phyloP scores from a whole-genome alignment of 2,888 invertebrate genomes.

The Girardia tigrina region DNA sequence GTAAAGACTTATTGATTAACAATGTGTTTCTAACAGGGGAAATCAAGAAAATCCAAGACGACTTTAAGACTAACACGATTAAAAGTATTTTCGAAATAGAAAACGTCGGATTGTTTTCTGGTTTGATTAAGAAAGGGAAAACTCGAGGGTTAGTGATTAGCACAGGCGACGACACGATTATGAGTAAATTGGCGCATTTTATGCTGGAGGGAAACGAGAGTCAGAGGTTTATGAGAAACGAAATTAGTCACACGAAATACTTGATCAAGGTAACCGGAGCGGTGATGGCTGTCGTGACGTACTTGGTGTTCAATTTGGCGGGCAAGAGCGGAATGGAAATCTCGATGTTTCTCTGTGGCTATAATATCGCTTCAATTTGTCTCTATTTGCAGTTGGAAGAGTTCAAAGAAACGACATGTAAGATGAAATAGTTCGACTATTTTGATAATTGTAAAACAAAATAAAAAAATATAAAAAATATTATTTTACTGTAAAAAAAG shows the following conservation, averaged over 20 bases:
- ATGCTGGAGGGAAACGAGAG: not conserved
- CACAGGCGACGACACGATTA: not conserved
- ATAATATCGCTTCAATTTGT: not conserved
- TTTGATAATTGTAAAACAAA: no score
- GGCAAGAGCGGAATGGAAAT: not conserved
- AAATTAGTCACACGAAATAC: not conserved
- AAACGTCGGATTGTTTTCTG: not conserved
- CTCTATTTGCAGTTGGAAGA: not conserved
- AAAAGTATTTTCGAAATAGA: not conserved
- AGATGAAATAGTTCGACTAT: conserved; percentile 5
- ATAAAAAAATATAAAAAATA: no score
- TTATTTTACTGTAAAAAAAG: no score
- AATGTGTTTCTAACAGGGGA: not conserved
- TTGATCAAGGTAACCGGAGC: not conserved
- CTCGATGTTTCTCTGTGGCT: not conserved
- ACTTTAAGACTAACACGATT: not conserved
- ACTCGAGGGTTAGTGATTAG: not conserved
- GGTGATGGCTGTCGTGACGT: not conserved
- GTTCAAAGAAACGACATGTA: not conserved
- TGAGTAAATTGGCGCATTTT: not conserved
- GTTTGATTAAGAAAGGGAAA: not conserved
- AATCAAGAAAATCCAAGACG: not conserved
- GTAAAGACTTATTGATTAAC: not conserved
- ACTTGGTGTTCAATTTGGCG: not conserved
- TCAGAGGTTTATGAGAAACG: not conserved